These are phyloP conservation scores for Petrocephalus zakoni DNA, from an alignment of 2,113 vertebrate species.

Conservation along the genomic window DNA sequence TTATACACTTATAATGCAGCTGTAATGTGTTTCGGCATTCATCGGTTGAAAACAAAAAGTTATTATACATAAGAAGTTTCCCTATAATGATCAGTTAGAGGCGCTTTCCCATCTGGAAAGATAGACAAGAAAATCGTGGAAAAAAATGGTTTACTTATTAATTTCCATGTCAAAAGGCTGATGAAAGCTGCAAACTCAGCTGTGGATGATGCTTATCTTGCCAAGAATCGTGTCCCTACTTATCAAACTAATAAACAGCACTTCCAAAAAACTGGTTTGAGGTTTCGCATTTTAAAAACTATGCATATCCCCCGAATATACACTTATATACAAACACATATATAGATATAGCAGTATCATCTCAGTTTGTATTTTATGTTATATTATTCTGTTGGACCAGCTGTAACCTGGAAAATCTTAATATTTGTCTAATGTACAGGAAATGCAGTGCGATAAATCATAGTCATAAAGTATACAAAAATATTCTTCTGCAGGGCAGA, in stretches of 20 bases:
- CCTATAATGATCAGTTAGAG: neutral
- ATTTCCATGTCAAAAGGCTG: conserved; percentile 1
- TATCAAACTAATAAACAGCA: neutral
- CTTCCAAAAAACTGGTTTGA: neutral
- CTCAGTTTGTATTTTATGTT: neutral
- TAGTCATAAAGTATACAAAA: neutral
- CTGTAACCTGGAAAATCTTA: neutral
- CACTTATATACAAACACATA: neutral
- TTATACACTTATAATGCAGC: neutral
- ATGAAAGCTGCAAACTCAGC: neutral
- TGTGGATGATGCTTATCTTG: neutral
- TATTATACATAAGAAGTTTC: neutral
- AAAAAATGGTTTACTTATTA: neutral
- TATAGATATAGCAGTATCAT: neutral
- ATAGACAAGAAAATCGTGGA: neutral
- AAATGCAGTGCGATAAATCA: neutral
- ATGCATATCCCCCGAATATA: neutral
- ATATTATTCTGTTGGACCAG: neutral
- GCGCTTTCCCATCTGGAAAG: neutral
- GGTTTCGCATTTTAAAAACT: neutral
- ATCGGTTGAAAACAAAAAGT: neutral
- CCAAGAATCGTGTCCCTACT: neutral
- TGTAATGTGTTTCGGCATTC: neutral
- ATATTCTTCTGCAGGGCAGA: neutral
- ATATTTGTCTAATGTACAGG: neutral